Conservation (phyloP, 2,113 vertebrate species). For the Xenopus laevis region DNA sequence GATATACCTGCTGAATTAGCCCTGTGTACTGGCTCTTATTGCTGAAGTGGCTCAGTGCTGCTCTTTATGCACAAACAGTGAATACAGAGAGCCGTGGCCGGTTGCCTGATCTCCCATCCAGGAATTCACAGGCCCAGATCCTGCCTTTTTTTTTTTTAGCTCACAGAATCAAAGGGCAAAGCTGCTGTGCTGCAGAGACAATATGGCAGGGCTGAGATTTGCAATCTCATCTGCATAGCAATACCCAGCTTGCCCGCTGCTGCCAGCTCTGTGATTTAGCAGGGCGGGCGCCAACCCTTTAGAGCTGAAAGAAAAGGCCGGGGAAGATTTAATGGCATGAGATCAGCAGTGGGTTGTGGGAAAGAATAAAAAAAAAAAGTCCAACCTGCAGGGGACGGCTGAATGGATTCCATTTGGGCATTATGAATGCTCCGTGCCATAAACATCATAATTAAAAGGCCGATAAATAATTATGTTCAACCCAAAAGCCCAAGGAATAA, state of each 20-base stretch:
- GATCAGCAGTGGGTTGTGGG: conserved; percentile 25
- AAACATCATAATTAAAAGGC: too few species aligned
- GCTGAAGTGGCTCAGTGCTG: conserved; percentile 9
- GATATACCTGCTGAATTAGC: background rate
- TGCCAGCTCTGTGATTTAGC: conserved; percentile 20
- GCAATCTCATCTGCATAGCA: conserved; percentile 40
- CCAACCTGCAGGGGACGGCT: background rate
- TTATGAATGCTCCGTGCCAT: too few species aligned
- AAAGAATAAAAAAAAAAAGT: background rate
- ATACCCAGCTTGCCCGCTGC: conserved; percentile 26
- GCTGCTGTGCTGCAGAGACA: conserved; percentile 12
- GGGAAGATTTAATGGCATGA: conserved; percentile 18
- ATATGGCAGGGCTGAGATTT: conserved; percentile 20
- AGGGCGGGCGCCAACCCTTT: conserved; percentile 16
- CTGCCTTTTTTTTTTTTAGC: conserved; percentile 2
- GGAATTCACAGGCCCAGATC: conserved; percentile 10
- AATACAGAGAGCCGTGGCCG: background rate
- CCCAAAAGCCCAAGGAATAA: too few species aligned
- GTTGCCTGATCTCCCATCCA: conserved; percentile 7
- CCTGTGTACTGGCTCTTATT: background rate
- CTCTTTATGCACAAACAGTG: conserved; percentile 13
- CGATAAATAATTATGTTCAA: too few species aligned
- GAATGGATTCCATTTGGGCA: too few species aligned
- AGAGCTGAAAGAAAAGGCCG: background rate
- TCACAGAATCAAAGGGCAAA: background rate